Base-by-base conservation (phyloP, 2,888 invertebrate genomes). In the Byasa hedistus region DNA sequence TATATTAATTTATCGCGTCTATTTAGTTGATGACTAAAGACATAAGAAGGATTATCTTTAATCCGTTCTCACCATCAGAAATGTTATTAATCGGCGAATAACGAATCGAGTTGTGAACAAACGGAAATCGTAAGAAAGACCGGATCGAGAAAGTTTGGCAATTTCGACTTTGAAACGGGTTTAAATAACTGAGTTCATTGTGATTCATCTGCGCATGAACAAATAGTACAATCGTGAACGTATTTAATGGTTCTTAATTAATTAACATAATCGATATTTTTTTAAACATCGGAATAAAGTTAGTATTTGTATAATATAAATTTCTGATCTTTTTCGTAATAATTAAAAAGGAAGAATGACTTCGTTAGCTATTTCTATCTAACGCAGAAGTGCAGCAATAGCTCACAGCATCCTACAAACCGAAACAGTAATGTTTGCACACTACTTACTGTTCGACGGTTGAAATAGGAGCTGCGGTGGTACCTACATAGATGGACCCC, bases 41-140 rank as follows among this genome's bases (percentile, higher is more conserved):
- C 19, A 15, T 56, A 56, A 62, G n/a, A 44, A 21, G 36, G 54
- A 32, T 36, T 24, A 44, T 62, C 32, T 21, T 48, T 44, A 36
- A 65, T 44, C 27, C 24, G 27, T 19, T 55, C 39, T 44, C 51
- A 24, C 58, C 21, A 21, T 36, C 56, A 22, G 12, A 57, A 36
- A 65, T 56, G 55, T 54, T 44, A 60, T 60, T 54, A 44, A 56
- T 36, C 56, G 55, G 32, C 22, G 48, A 48, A 65, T 60, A 60
- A 32, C 60, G 27, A 27, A 32, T n/a, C 4, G 59, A 55, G 62
- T 62, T 62, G n/a, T 21, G 19, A n/a, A 12, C 32, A 22, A 51
- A 36, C 48, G 65, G 52, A 58, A 64, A 54, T 54, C 39, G 54
- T 23, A 22, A 52, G 51, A 54, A n/a, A 21, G 24, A 54, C n/a